Evolutionary conservation across 2,888 invertebrate species (phyloP).

Genomic region (Sminthurinus aureus): DNA sequence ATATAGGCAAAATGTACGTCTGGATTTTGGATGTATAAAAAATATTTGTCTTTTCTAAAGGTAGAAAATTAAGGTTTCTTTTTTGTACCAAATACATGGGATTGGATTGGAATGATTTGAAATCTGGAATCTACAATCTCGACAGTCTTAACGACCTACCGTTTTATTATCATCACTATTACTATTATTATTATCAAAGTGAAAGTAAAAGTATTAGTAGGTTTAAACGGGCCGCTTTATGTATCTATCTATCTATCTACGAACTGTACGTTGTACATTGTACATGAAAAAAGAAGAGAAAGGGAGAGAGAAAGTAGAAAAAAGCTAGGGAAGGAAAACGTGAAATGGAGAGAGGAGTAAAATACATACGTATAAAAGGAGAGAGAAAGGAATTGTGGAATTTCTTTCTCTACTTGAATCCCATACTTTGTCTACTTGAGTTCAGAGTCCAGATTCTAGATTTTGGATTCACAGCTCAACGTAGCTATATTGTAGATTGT

Average conservation of each 20-base stretch:
- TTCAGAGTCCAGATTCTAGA: background rate
- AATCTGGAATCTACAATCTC: background rate
- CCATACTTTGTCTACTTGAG: too few species aligned
- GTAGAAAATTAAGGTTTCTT: too few species aligned
- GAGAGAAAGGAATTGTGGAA: background rate
- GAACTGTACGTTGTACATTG: background rate
- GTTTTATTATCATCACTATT: background rate
- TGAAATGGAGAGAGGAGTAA: background rate
- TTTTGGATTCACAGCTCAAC: background rate
- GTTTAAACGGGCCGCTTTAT: background rate
- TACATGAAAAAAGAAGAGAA: background rate
- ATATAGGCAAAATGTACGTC: too few species aligned
- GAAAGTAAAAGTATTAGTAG: background rate
- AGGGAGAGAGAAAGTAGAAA: background rate
- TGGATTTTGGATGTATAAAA: too few species aligned
- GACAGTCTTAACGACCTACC: background rate
- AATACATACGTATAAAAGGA: background rate
- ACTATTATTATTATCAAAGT: conserved; percentile 7
- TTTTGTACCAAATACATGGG: too few species aligned
- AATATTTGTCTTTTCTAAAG: too few species aligned
- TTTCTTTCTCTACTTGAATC: background rate
- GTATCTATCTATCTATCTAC: background rate
- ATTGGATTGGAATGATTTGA: background rate
- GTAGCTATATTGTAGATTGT: background rate
- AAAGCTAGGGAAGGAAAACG: too few species aligned